Evolutionary conservation across 2,113 vertebrate genomes (phyloP).

Genomic region (Sturnus vulgaris): DNA sequence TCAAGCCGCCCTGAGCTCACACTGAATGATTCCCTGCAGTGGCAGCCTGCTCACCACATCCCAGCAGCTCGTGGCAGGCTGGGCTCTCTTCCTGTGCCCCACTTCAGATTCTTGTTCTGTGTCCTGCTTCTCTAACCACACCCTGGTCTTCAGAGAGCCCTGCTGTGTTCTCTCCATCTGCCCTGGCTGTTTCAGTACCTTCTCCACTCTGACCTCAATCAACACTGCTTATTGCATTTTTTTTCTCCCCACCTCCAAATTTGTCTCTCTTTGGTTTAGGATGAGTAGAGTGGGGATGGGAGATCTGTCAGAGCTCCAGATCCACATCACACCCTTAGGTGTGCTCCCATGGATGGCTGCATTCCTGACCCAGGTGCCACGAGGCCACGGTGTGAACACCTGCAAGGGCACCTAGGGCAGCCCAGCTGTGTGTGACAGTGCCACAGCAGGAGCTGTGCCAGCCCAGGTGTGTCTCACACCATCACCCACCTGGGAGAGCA

Average conservation of each 20-base stretch:
- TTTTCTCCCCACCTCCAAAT: neutral
- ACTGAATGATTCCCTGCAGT: accelerated
- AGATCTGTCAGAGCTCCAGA: neutral
- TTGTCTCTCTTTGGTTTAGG: neutral
- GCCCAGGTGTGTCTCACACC: neutral
- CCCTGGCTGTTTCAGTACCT: neutral
- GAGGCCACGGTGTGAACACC: accelerated
- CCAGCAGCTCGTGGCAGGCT: neutral
- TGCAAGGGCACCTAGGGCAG: neutral
- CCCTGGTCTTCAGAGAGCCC: neutral
- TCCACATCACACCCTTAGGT: neutral
- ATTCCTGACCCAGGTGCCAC: neutral
- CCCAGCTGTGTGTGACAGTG: accelerated
- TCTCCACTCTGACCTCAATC: neutral
- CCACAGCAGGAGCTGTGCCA: neutral
- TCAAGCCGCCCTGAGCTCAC: neutral
- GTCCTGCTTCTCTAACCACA: neutral
- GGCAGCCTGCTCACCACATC: neutral
- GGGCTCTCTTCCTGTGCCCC: neutral
- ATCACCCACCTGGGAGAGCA: accelerated
- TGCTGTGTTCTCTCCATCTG: neutral
- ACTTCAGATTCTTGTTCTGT: neutral
- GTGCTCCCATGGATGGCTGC: neutral
- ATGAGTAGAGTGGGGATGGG: neutral
- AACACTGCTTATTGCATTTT: neutral